Evolutionary conservation across 2,797 vertebrate genomes (phyloP), one percentile per base, ranked within the genome.

Genomic region (Pseudochromis fuscus): DNA sequence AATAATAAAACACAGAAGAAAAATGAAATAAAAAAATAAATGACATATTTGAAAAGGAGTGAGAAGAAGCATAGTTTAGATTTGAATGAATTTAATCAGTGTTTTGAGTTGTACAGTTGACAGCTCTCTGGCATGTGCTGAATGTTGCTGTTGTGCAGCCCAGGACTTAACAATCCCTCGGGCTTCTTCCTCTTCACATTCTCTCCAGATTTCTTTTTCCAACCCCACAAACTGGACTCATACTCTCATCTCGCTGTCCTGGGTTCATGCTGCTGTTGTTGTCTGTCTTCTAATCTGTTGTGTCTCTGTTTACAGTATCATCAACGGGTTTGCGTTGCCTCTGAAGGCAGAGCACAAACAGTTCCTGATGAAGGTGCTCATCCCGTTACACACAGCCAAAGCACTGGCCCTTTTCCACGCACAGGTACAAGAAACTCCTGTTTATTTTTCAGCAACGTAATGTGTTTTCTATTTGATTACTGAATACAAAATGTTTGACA

Each of bases 331-430:
- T 89, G 98, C 97, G 48, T 92, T 99, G 93, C 98, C 98, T 59
- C 93, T 99, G 94, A 99, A 99, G 91, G 94, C 95, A 18, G 98
- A 99, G 88, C 97, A 99, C 94, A 99, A 97, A 88, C 98, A 99
- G 91, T 99, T 99, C 92, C 95, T 99, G 82, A 96, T 98, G 96
- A 99, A 98, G 94, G 97, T 99, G 92, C 96, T 99, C 86, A 95
- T 98, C 92, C 98, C 97, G 24, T 94, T 99, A 91, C 98, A 99
- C 78, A 99, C 97, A 58, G 96, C 96, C 48, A 98, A 96, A 91
- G 96, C 94, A 74, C 88, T 99, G 91, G 95, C 96, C 58, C 94
- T 98, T 81, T 99, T 99, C 92, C 98, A 99, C 13, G 97, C 98
- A 69, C 98, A 99, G 97, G 98, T 99, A 93, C n/a, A 45, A 62